Base-by-base conservation (phyloP, 1,140 invertebrate species). In the Habropoda laboriosa region DNA sequence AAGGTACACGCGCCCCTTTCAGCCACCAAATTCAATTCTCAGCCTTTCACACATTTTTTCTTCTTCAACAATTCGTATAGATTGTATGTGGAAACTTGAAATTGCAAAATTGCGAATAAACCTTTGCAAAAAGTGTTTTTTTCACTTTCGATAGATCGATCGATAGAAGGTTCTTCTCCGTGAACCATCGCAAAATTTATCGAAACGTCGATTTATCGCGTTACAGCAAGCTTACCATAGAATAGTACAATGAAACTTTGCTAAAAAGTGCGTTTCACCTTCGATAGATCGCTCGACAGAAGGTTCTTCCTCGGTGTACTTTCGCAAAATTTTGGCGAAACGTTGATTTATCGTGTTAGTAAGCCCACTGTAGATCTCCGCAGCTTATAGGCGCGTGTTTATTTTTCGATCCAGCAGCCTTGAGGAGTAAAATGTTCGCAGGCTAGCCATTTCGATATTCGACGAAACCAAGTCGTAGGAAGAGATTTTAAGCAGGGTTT, bases 361-460 rank as follows among this genome's bases (percentile, higher is more conserved):
- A n/a, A n/a, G n/a, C 1, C 55, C 53, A n/a, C 38, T n/a, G 40
- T n/a, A 53, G 16, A 38, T 61, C 68, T 24, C 18, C 0, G 5
- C 18, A 21, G 47, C 8, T 72, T 47, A 40, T 55, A 57, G 18
- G 10, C 2, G 0, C 3, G 13, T 53, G 77, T 73, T 73, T 79
- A 79, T 79, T 73, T 79, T 55, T 38, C n/a, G 58, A 63, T 79
- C 47, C 21, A 10, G 18, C 58, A 73, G 18, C 58, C 77, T 79
- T 72, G 76, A 55, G n/a, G 27, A n/a, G 13, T 18, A 13, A 47
- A 58, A 12, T n/a, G 30, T 27, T 27, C 10, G 30, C 53, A 35
- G 58, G 47, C 32, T 55, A 18, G 3, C 18, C 32, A 24, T 45
- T 32, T 24, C 38, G 57, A 32, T 21, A n/a, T 45, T 45, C 45